phyloP scores from a whole-genome alignment of 2,797 vertebrate species.

The Paratrypauchen microcephalus region DNA sequence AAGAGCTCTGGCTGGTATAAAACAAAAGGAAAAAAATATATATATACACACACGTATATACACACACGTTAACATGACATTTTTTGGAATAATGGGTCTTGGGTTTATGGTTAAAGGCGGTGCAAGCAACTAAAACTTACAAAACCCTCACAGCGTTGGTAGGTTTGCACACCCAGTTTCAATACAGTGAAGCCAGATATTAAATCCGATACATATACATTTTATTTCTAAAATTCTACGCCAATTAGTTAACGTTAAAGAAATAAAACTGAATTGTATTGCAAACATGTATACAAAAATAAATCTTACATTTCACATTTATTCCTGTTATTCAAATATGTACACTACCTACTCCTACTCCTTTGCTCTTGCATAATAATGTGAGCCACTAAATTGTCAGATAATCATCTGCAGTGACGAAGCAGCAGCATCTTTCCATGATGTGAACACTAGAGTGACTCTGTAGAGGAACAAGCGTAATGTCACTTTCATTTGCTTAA shows the following conservation, averaged over 20 bases:
- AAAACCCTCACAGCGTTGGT: background rate
- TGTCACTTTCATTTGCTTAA: conserved; percentile 44
- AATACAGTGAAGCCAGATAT: too few species aligned
- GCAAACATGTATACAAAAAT: too few species aligned
- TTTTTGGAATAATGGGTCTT: background rate
- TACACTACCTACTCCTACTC: too few species aligned
- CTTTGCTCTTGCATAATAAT: background rate
- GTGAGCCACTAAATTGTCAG: background rate
- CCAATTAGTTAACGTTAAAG: too few species aligned
- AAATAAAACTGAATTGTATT: too few species aligned
- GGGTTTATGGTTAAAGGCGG: background rate
- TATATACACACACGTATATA: background rate
- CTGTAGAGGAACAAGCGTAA: conserved; percentile 22
- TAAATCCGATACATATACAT: too few species aligned
- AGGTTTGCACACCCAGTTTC: background rate
- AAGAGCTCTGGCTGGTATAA: background rate
- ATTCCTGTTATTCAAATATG: too few species aligned
- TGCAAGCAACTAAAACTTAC: background rate
- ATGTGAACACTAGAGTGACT: background rate
- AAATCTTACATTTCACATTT: too few species aligned
- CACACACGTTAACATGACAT: background rate
- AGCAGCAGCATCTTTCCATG: background rate
- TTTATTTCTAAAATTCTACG: too few species aligned
- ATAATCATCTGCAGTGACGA: background rate
- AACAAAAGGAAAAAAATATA: background rate